Conservation (phyloP, 2,797 vertebrate species). For the Micropoecilia bifurca region DNA sequence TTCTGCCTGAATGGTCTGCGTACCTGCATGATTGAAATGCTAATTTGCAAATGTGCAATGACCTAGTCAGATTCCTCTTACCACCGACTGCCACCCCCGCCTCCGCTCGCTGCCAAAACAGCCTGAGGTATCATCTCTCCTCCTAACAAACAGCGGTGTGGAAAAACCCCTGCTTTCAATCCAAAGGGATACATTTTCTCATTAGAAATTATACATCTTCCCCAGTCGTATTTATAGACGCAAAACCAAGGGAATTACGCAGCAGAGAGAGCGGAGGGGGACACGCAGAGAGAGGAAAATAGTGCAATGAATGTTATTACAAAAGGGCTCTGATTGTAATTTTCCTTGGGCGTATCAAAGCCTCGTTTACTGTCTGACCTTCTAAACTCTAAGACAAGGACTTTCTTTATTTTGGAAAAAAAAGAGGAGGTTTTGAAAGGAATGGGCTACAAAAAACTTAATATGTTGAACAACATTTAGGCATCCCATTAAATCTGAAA, state of each 20-base stretch:
- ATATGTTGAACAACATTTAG: constrained; percentile 35
- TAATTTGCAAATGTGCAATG: constrained; percentile 86
- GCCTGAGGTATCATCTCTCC: constrained; percentile 82
- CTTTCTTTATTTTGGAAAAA: constrained; percentile 71
- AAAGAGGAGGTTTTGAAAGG: not conserved
- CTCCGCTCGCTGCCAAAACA: constrained; percentile 71
- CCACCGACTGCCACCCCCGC: constrained; percentile 36
- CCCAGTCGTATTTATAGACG: constrained; percentile 82
- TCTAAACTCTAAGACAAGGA: constrained; percentile 81
- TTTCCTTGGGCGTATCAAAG: constrained; percentile 81
- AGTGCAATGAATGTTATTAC: constrained; percentile 83
- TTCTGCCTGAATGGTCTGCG: constrained; percentile 73
- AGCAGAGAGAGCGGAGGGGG: constrained; percentile 58
- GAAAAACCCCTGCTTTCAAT: constrained; percentile 79
- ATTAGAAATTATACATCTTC: constrained; percentile 84
- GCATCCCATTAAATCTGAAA: constrained; percentile 19
- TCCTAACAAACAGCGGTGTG: constrained; percentile 81
- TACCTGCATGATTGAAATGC: constrained; percentile 85
- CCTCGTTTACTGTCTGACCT: constrained; percentile 82
- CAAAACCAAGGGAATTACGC: constrained; percentile 85
- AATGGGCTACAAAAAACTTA: constrained; percentile 27
- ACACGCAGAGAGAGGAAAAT: constrained; percentile 62
- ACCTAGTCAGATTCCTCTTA: constrained; percentile 77
- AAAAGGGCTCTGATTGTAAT: constrained; percentile 81
- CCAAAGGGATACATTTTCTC: constrained; percentile 84